A percentile compares a stretch with the other conserved stretches of the same genome.
These are phyloP conservation scores for Acrocyrtus sp. DNA, from an alignment of 2,888 invertebrate genomes.

Conservation along the genomic window DNA sequence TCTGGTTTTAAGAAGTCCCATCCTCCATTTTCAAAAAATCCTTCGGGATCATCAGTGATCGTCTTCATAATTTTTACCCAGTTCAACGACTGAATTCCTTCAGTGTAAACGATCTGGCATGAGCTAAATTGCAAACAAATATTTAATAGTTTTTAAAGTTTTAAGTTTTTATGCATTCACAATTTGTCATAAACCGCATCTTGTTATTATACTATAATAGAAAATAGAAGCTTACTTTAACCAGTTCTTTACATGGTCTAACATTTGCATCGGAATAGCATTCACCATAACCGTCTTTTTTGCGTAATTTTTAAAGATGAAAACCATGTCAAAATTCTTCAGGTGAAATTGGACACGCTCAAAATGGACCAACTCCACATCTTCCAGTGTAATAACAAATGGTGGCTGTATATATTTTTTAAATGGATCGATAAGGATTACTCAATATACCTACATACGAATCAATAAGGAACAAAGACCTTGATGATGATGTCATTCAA, in stretches of 20 bases:
- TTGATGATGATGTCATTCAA: not conserved
- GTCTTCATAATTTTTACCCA: constrained; percentile 99
- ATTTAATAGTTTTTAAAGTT: too few species aligned
- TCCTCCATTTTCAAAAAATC: constrained; percentile 98
- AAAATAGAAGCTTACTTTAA: constrained; percentile 80
- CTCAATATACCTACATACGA: not conserved
- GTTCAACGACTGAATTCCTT: constrained; percentile 98
- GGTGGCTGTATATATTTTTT: constrained; percentile 86
- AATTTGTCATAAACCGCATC: too few species aligned
- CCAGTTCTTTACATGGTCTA: constrained; percentile 99
- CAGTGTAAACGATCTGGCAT: constrained; percentile 96
- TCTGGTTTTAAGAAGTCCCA: constrained; percentile 99
- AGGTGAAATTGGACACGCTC: constrained; percentile 98
- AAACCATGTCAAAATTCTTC: constrained; percentile 99
- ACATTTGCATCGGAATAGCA: constrained; percentile 98
- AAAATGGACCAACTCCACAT: constrained; percentile 98
- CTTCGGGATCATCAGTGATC: constrained; percentile 97
- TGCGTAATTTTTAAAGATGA: constrained; percentile 97
- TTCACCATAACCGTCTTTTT: constrained; percentile 96
- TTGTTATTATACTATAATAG: not conserved
- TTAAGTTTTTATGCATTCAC: too few species aligned
- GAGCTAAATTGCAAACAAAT: constrained; percentile 75
- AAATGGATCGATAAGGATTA: not conserved
- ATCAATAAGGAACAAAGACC: not conserved
- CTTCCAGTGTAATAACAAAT: constrained; percentile 97